Percentiles rank a stretch among this genome's conserved stretches.
Evolutionary conservation across 2,888 invertebrate species (phyloP).

Genomic region (Drosophila infuscata): DNA sequence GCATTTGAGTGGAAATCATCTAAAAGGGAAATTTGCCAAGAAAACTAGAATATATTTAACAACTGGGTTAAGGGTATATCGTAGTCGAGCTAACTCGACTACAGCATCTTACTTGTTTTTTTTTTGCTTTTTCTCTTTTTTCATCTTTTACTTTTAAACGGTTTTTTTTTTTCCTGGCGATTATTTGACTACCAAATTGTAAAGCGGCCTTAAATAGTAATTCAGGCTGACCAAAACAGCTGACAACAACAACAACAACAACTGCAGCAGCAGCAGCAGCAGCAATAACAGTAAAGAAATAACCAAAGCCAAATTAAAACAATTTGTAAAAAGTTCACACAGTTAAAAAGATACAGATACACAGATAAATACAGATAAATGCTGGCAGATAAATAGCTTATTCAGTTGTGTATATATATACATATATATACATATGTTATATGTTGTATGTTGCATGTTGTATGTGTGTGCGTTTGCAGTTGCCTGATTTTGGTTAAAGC

Average conservation of each 20-base stretch:
- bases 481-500: constrained; percentile 72
- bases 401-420: not conserved
- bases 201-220: constrained; percentile 64
- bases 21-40: no score
- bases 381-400: constrained; percentile 10
- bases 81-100: no score
- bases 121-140: constrained; percentile 16
- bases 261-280: constrained; percentile 20
- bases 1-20: no score
- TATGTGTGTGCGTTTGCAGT: constrained; percentile 43
- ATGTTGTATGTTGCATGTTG: no score
- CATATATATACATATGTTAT: no score
- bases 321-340: constrained; percentile 62
- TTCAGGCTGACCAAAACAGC: constrained; percentile 48
- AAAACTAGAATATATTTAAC: no score
- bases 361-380: constrained; percentile 14
- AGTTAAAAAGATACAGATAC: constrained; percentile 41
- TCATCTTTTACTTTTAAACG: not conserved
- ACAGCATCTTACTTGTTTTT: no score
- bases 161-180: not conserved
- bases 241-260: constrained; percentile 28
- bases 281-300: constrained; percentile 18
- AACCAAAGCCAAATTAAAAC: constrained; percentile 55
- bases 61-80: no score
- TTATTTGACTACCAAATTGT: constrained; percentile 36